Evolutionary conservation across 2,797 vertebrate genomes (phyloP).

Genomic region (Dipus sagitta): DNA sequence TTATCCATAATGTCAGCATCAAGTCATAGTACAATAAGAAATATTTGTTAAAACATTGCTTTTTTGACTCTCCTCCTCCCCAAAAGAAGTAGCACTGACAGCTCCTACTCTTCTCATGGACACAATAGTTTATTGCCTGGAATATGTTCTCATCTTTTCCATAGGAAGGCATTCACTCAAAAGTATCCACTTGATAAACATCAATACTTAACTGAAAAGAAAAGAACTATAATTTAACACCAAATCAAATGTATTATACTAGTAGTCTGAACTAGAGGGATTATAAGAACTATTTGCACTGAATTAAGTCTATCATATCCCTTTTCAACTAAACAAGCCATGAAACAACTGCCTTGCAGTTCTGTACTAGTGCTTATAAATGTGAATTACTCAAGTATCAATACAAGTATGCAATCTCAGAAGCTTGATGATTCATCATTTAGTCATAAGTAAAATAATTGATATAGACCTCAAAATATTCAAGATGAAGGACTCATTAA

Average conservation of each 20-base stretch:
- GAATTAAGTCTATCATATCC: neutral
- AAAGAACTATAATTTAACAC: neutral
- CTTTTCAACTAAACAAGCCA: neutral
- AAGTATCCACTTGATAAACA: neutral
- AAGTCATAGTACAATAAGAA: neutral
- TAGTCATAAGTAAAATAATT: neutral
- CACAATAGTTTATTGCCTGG: neutral
- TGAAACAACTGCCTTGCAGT: neutral
- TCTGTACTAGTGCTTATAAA: neutral
- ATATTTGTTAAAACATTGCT: neutral
- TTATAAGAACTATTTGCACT: neutral
- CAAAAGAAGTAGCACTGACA: neutral
- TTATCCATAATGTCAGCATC: neutral
- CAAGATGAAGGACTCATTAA: neutral
- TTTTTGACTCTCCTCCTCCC: neutral
- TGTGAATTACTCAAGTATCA: constrained; percentile 48
- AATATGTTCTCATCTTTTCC: neutral
- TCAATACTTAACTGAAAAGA: neutral
- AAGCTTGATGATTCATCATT: neutral
- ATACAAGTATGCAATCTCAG: constrained; percentile 18
- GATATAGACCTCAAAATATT: neutral
- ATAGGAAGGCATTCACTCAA: neutral
- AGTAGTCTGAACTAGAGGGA: neutral
- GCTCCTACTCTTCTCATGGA: neutral
- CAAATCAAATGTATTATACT: neutral